A percentile compares a stretch with the other conserved stretches of the same genome.
phyloP scores from a whole-genome alignment of 2,113 vertebrate genomes.

The Macaca mulatta region DNA sequence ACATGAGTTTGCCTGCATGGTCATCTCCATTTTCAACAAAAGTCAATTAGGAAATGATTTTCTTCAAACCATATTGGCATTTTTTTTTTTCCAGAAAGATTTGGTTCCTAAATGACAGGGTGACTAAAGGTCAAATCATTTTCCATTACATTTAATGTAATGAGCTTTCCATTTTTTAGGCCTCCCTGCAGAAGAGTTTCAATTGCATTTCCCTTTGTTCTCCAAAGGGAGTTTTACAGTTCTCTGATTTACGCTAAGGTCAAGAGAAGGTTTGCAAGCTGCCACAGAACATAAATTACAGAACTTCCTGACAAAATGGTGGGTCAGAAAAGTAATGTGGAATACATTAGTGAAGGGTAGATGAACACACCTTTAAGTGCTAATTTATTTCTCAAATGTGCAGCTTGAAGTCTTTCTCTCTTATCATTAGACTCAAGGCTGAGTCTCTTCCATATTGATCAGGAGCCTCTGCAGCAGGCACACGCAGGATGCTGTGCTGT shows the following conservation, averaged over 20 bases:
- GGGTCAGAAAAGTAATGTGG: background rate
- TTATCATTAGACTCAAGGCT: background rate
- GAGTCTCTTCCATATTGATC: background rate
- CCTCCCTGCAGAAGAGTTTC: background rate
- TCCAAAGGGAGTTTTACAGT: background rate
- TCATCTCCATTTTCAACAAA: background rate
- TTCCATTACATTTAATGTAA: background rate
- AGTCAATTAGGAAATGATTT: background rate
- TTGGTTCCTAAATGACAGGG: background rate
- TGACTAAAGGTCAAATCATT: background rate
- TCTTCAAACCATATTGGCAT: background rate
- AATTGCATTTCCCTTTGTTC: background rate
- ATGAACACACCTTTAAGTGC: background rate
- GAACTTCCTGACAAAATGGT: background rate
- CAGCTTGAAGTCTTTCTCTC: background rate
- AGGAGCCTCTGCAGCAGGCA: background rate
- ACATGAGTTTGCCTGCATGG: background rate
- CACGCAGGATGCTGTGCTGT: accelerated
- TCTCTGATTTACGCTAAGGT: background rate
- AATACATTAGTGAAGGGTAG: background rate
- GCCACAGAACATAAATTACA: background rate
- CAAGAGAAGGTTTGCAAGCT: background rate
- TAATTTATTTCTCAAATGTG: background rate
- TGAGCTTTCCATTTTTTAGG: background rate
- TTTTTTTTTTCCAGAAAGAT: background rate